phyloP scores from a whole-genome alignment of 2,113 vertebrate genomes.

The Phalacrocorax pelagicus region DNA sequence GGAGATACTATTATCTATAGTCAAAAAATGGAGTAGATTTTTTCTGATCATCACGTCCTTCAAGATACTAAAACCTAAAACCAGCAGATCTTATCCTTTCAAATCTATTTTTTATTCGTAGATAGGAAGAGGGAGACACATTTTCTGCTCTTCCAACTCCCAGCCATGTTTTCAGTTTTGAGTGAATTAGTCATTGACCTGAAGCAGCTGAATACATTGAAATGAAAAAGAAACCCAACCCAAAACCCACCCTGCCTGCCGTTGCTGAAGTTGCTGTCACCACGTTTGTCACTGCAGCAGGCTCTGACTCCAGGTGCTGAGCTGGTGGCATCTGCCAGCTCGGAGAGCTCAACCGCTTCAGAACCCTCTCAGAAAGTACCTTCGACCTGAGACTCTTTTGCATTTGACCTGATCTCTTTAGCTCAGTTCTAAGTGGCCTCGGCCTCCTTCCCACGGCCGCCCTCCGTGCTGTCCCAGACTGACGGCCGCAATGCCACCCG shows the following conservation, averaged over 20 bases:
- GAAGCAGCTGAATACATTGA: background rate
- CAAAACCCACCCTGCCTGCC: background rate
- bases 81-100: background rate
- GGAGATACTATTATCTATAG: background rate
- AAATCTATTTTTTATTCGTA: background rate
- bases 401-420: background rate
- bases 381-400: background rate
- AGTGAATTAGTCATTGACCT: background rate
- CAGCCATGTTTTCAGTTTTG: background rate
- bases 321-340: background rate
- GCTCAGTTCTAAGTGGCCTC: too few species aligned
- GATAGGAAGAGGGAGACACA: background rate
- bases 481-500: background rate
- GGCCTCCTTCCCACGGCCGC: background rate
- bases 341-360: rapidly evolving
- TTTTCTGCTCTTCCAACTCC: constrained; percentile 1
- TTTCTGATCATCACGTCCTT: background rate
- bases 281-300: background rate
- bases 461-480: background rate
- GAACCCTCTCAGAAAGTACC: background rate
- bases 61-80: background rate
- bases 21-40: background rate
- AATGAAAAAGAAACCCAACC: background rate
- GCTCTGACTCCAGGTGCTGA: background rate
- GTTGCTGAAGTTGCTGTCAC: rapidly evolving